phyloP scores from a whole-genome alignment of 1,140 invertebrate species.

The Drosophila pallidifrons region DNA sequence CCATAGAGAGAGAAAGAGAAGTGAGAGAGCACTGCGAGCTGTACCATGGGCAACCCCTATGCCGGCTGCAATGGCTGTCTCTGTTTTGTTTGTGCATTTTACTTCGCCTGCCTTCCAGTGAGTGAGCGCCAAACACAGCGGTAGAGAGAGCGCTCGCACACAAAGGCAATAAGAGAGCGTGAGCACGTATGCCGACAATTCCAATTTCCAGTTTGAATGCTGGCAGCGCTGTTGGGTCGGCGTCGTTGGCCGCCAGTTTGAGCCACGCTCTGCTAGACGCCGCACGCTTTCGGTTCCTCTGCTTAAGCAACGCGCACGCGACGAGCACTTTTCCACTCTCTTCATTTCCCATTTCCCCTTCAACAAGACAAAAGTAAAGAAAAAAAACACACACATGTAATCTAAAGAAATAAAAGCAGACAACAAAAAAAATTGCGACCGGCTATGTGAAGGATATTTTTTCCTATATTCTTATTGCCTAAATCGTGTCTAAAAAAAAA shows the following conservation, averaged over 20 bases:
- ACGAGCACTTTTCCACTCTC: conserved; percentile 56
- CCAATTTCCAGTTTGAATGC: conserved; percentile 38
- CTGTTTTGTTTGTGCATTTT: conserved; percentile 46
- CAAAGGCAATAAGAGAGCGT: conserved; percentile 2
- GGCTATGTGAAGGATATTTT: conserved; percentile 42
- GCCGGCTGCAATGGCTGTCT: conserved; percentile 29
- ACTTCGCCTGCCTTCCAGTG: conserved; percentile 35
- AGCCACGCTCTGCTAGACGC: conserved; percentile 66
- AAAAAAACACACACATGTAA: neutral
- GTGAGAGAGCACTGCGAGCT: conserved; percentile 14
- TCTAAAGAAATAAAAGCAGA: neutral
- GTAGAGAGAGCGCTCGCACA: conserved; percentile 8
- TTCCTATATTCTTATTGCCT: conserved; percentile 39
- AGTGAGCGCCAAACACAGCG: conserved; percentile 31
- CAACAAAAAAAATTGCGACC: conserved; percentile 29
- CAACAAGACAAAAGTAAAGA: conserved; percentile 23
- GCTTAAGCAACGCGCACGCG: conserved; percentile 44
- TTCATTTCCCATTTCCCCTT: conserved; percentile 31
- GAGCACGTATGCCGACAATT: neutral
- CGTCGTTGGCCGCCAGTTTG: conserved; percentile 54
- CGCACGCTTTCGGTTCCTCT: conserved; percentile 69
- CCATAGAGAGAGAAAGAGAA: neutral
- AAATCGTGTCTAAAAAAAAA: conserved; percentile 24
- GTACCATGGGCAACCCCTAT: conserved; percentile 47
- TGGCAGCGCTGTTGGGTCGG: conserved; percentile 12